phyloP scores from a whole-genome alignment of 2,797 vertebrate species.

The Nasua narica region DNA sequence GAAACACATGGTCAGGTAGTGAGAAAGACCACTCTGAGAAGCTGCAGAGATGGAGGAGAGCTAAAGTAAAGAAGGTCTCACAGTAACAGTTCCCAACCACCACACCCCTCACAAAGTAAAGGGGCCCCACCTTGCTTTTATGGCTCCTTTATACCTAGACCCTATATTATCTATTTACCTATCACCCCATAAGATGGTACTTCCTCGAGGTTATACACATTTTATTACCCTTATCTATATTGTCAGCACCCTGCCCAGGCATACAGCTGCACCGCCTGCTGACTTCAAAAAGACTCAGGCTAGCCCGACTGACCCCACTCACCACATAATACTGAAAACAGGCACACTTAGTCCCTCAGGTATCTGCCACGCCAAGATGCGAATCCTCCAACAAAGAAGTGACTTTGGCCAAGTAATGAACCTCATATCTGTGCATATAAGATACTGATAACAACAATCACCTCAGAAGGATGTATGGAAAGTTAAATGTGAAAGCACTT shows the following conservation, averaged over 20 bases:
- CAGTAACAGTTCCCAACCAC: not conserved
- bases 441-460: not conserved
- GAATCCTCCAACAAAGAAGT: not conserved
- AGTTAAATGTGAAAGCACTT: not conserved
- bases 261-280: not conserved
- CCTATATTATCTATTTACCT: not conserved
- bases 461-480: not conserved
- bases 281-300: not conserved
- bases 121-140: not conserved
- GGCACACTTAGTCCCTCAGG: not conserved
- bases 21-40: not conserved
- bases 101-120: not conserved
- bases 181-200: not conserved
- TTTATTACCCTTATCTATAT: slow-evolving; percentile 14
- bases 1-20: not conserved
- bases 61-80: not conserved
- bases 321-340: not conserved
- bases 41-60: not conserved
- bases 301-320: not conserved
- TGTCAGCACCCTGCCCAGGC: not conserved
- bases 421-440: not conserved
- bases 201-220: not conserved
- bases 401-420: not conserved
- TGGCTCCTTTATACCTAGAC: not conserved
- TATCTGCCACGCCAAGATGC: not conserved